A percentile compares a stretch with the other conserved stretches of the same genome.
phyloP scores from a whole-genome alignment of 2,797 vertebrate genomes.

The Pantherophis vulpinus region DNA sequence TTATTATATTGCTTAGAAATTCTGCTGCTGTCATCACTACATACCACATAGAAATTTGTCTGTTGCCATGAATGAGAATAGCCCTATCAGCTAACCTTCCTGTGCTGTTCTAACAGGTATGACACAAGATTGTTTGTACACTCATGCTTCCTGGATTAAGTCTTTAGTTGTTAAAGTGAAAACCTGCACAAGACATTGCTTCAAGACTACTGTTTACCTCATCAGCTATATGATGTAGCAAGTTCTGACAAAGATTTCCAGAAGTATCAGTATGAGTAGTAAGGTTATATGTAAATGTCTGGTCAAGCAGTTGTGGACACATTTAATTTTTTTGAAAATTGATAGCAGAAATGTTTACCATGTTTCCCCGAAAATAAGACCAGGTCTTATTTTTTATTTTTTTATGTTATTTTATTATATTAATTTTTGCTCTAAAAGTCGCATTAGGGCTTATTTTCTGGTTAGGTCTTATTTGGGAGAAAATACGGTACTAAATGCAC shows the following conservation, averaged over 20 bases:
- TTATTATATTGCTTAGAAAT: constrained; percentile 46
- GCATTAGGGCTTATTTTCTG: no score
- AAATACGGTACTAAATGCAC: no score
- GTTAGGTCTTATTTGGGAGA: no score
- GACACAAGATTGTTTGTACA: background rate
- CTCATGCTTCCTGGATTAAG: background rate
- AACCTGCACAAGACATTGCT: background rate
- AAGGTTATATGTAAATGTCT: background rate
- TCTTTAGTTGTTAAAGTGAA: background rate
- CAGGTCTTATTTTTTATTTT: no score
- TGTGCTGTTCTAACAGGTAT: background rate
- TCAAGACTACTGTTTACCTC: background rate
- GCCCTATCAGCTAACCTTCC: background rate
- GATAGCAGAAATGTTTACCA: background rate
- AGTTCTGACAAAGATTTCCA: background rate
- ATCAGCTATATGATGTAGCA: background rate
- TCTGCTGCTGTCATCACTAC: constrained; percentile 31
- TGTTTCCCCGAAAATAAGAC: no score
- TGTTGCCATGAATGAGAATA: constrained; percentile 57
- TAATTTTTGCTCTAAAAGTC: no score
- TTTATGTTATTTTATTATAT: no score
- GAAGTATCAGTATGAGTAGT: no score
- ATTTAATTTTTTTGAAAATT: background rate
- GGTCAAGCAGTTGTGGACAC: background rate
- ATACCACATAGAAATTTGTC: constrained; percentile 18